Evolutionary conservation across 2,113 vertebrate genomes (phyloP).

Genomic region (Pelodiscus sinensis): DNA sequence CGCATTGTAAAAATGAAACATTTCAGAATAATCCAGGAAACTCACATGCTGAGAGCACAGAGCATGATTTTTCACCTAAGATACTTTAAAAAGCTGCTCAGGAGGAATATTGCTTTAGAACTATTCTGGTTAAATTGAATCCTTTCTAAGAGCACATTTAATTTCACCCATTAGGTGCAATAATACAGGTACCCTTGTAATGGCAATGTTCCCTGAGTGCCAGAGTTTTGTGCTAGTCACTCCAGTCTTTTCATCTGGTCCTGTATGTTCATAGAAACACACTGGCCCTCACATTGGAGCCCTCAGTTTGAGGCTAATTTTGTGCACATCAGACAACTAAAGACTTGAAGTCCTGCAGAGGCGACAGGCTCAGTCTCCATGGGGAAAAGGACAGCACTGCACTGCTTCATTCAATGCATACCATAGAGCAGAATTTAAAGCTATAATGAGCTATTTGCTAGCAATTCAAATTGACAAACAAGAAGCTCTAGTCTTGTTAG

Average conservation of each 20-base stretch:
- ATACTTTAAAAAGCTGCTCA: neutral
- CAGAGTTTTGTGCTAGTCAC: neutral
- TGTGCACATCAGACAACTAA: neutral
- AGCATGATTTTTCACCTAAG: neutral
- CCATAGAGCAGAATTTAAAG: neutral
- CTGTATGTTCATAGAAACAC: neutral
- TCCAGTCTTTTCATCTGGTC: neutral
- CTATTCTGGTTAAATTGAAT: neutral
- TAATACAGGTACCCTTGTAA: neutral
- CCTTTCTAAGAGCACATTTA: neutral
- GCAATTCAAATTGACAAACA: neutral
- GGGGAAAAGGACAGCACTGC: neutral
- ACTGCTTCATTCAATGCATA: neutral
- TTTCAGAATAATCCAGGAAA: neutral
- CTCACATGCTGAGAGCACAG: neutral
- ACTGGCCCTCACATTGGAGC: neutral
- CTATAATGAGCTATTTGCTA: neutral
- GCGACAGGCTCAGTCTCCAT: neutral
- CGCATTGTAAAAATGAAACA: slow-evolving; percentile 24
- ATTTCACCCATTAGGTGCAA: slow-evolving; percentile 21
- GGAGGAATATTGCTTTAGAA: neutral
- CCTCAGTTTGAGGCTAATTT: neutral
- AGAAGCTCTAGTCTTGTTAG: neutral
- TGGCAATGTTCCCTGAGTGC: neutral
- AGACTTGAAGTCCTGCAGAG: neutral